Evolutionary conservation across 2,113 vertebrate species (phyloP), one percentile per base, ranked within the genome.

Genomic region (Podiceps cristatus): DNA sequence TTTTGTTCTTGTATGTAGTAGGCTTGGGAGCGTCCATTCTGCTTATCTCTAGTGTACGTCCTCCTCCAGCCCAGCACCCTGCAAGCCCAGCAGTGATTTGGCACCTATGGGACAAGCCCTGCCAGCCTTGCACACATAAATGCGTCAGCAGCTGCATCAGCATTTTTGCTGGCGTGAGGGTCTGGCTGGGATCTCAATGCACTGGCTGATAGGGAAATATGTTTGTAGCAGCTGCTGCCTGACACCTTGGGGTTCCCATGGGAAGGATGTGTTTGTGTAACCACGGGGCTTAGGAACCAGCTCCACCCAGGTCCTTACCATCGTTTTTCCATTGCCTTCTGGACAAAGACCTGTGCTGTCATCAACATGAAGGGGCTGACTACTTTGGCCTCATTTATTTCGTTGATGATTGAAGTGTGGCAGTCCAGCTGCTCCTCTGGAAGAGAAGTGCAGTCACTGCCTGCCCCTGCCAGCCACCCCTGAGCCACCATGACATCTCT

Each of bases 351-450:
- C 72, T 98, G 98, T 40, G 97, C 95, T 18, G 40, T 44, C 18
- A 98, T n/a, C 86, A 98, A 11, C 11, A 94, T 78, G 28, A 58
- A 22, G 12, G 75, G 35, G 42, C 47, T 86, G 42, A 98, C 56
- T 4, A 11, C 27, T 13, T 10, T 3, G 23, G 69, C 86, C 7
- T 66, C 62, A 8, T 5, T 7, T 16, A 98, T 76, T 68, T 98
- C 96, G 64, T 7, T 82, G 74, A 98, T 53, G 40, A 98, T 55
- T 7, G 95, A 59, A n/a, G 20, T 31, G 18, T 90, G 10, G 8
- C 98, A 98, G 14, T 97, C 95, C 52, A 98, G 91, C 10, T 86
- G 28, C 56, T 96, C 91, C 45, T 98, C 98, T 98, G 94, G 52
- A 94, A 96, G 35, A 78, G 63, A 58, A 37, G 15, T 56, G 47